Conservation (phyloP, 1,140 invertebrate genomes). For the Drosophila micromelanica region DNA sequence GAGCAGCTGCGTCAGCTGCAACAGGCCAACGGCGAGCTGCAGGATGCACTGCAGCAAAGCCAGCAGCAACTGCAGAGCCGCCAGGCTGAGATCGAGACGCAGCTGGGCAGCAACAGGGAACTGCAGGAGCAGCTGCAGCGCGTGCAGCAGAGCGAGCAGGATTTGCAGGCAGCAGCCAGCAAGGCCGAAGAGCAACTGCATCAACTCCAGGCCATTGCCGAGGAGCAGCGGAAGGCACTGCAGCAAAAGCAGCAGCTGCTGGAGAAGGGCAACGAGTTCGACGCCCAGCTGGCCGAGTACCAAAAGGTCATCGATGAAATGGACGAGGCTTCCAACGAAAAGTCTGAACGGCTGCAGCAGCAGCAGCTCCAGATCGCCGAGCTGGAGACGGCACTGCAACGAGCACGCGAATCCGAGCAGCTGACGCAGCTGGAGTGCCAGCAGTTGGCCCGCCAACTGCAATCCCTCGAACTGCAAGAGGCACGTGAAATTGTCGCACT, state of each 20-base stretch:
- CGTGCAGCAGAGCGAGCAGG: conserved; percentile 34
- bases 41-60: conserved; percentile 36
- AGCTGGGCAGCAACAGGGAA: conserved; percentile 16
- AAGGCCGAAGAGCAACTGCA: neutral
- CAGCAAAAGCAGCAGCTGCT: conserved; percentile 35
- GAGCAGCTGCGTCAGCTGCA: conserved; percentile 51
- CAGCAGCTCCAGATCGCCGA: conserved; percentile 49
- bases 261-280: conserved; percentile 61
- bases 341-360: conserved; percentile 42
- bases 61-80: conserved; percentile 11
- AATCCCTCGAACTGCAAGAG: conserved; percentile 60
- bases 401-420: conserved; percentile 49
- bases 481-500: conserved; percentile 59
- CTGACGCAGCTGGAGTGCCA: conserved; percentile 40
- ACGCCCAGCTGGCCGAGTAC: conserved; percentile 60
- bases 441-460: conserved; percentile 54
- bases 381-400: conserved; percentile 47
- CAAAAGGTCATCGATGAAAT: conserved; percentile 78
- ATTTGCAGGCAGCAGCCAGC: conserved; percentile 3
- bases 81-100: neutral
- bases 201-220: conserved; percentile 6
- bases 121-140: conserved; percentile 51
- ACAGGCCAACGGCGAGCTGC: conserved; percentile 49
- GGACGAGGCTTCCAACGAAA: conserved; percentile 58
- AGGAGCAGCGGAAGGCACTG: conserved; percentile 10